Conservation (phyloP, 2,888 invertebrate genomes). For the Tipula helvola region DNA sequence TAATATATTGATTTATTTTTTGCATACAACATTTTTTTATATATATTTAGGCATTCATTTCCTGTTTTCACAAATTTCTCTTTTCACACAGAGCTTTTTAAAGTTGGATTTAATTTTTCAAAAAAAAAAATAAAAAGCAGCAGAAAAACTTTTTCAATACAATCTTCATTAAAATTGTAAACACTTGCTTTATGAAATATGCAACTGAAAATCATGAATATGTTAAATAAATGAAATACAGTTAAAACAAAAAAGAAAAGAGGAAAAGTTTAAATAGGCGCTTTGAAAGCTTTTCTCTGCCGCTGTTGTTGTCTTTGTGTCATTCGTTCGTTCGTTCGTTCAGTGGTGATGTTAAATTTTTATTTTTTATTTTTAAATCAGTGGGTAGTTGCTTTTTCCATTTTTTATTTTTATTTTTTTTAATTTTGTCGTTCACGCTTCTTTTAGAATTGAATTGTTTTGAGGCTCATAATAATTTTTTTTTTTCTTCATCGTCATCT, state of each 20-base stretch:
- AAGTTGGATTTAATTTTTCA: neutral
- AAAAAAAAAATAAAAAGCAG: neutral
- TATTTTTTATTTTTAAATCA: neutral
- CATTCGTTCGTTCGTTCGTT: neutral
- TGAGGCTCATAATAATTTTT: neutral
- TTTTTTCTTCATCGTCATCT: neutral
- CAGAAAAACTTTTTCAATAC: neutral
- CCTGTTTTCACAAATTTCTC: neutral
- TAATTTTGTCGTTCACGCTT: neutral
- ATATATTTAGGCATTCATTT: neutral
- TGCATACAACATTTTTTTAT: neutral
- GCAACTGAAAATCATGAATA: constrained; percentile 4
- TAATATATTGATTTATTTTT: constrained; percentile 1
- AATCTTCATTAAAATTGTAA: constrained; percentile 4
- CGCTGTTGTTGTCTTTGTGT: neutral
- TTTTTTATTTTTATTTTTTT: neutral
- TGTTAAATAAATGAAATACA: neutral
- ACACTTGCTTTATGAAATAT: constrained; percentile 4
- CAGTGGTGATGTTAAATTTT: neutral
- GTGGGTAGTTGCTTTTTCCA: neutral
- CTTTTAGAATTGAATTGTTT: neutral
- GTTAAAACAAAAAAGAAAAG: neutral
- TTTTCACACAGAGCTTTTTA: neutral
- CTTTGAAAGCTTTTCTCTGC: neutral
- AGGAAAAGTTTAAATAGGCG: constrained; percentile 4